Percentiles rank a stretch among this genome's conserved stretches.
Evolutionary conservation across 2,797 vertebrate species (phyloP).

Genomic region (Harpagifer antarcticus): DNA sequence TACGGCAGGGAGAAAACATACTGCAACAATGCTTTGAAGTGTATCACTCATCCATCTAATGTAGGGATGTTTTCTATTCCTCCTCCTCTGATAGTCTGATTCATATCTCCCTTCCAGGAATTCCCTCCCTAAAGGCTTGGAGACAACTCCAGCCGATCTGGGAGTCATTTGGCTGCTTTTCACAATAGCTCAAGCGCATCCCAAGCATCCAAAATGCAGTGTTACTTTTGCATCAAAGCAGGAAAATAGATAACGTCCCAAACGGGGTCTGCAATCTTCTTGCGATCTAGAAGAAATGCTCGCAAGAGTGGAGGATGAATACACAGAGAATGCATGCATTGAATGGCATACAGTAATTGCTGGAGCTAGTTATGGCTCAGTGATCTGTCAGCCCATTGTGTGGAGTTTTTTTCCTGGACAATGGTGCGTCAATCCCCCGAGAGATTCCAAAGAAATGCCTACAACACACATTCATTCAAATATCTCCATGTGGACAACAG

Average conservation of each 20-base stretch:
- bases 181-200: slow-evolving; percentile 48
- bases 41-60: slow-evolving; percentile 71
- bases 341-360: slow-evolving; percentile 52
- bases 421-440: slow-evolving; percentile 60
- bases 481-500: slow-evolving; percentile 42
- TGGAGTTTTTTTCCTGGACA: slow-evolving; percentile 56
- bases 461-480: slow-evolving; percentile 53
- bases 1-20: slow-evolving; percentile 71
- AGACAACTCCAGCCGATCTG: slow-evolving; percentile 51
- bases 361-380: slow-evolving; percentile 51
- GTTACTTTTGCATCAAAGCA: slow-evolving; percentile 75
- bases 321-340: slow-evolving; percentile 12
- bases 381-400: slow-evolving; percentile 66
- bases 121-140: slow-evolving; percentile 44
- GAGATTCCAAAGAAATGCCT: slow-evolving; percentile 68
- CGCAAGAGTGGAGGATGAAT: slow-evolving; percentile 45
- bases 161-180: slow-evolving; percentile 64
- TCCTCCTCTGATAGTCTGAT: slow-evolving; percentile 75
- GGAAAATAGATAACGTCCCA: slow-evolving; percentile 56
- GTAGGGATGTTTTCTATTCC: slow-evolving; percentile 76
- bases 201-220: slow-evolving; percentile 69
- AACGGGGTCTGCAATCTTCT: slow-evolving; percentile 59
- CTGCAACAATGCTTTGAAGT: slow-evolving; percentile 83
- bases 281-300: slow-evolving; percentile 52
- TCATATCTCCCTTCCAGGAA: slow-evolving; percentile 68